Percentiles rank a stretch among this genome's conserved stretches.
These are phyloP conservation scores for Sterrhoptilus dennistouni DNA, from an alignment of 2,113 vertebrate species.

Conservation along the genomic window DNA sequence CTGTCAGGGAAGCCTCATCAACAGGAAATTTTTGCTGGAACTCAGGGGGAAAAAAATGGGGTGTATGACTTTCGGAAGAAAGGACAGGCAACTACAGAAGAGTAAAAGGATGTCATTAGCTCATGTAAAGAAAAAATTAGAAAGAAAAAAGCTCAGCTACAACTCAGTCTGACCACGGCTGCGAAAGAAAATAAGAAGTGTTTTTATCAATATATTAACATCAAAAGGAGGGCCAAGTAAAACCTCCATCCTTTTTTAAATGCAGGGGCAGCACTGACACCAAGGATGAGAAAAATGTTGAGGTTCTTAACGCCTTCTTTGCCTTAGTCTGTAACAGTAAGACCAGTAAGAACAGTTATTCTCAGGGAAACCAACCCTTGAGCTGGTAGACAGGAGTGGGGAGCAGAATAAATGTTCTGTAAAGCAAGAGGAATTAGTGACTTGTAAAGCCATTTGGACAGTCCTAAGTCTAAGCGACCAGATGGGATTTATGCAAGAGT, in stretches of 20 bases:
- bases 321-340: neutral
- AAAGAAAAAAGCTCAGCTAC: neutral
- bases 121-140: neutral
- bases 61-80: neutral
- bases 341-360: neutral
- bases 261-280: neutral
- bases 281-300: neutral
- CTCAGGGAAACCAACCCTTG: neutral
- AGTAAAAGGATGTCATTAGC: neutral
- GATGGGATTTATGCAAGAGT: neutral
- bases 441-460: neutral
- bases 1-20: rapidly evolving
- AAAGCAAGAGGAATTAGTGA: neutral
- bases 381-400: neutral
- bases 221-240: neutral
- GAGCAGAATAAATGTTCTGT: neutral
- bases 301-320: neutral
- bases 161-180: neutral
- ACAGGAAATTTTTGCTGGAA: neutral
- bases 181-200: neutral
- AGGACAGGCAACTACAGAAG: neutral
- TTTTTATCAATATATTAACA: neutral
- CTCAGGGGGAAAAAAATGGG: rapidly evolving
- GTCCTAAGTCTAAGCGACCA: neutral
- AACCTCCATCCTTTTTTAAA: neutral